Base-by-base conservation (phyloP, 2,888 invertebrate genomes). In the Phyllotreta cruciferae region DNA sequence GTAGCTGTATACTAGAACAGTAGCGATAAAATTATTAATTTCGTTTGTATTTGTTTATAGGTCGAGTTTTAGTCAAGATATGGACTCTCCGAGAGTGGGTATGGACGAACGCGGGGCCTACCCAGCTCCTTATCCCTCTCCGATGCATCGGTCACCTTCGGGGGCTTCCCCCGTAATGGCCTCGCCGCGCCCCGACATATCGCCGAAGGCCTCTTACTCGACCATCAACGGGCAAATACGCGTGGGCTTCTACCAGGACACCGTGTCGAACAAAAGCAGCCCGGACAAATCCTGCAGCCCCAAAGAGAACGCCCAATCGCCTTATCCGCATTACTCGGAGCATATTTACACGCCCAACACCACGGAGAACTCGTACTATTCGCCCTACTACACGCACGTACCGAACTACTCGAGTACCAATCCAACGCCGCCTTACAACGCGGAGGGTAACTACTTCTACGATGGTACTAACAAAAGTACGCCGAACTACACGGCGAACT, bases 241-340 rank as follows among this genome's bases (percentile, higher is more conserved):
- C 70, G 93, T 93, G 38, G 94, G 94, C 3, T 94, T 94, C 79
- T 94, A 94, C 80, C 94, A 94, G 56, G 94, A 94, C 72, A 91
- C 90, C 0, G 88, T 91, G n/a, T 91, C 91, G 0, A 88, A 90
- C 3, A 91, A 91, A 77, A 91, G 91, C 73, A 92, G 92, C 73
- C 92, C 92, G 0, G 92, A 93, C 71, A 93, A 92, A 76, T 92
- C 90, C 70, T 91, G 91, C 75, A 92, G 92, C 76, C 92, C 92
- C 0, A 86, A 91, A 49, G 88, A 92, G 72, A 90, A 88, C 60
- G 88, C 88, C 0, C 88, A 88, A 1, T 83, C 84, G 1, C 84
- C 85, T 0, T 87, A 87, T 53, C 84, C 86, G 0, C 87, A 86
- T 55, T 77, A 83, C 55, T 82, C 84, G 4, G 80, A 81, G 62